Evolutionary conservation across 2,888 invertebrate species (phyloP), one percentile per base, ranked within the genome.

Genomic region (Acanthosoma haemorrhoidale): DNA sequence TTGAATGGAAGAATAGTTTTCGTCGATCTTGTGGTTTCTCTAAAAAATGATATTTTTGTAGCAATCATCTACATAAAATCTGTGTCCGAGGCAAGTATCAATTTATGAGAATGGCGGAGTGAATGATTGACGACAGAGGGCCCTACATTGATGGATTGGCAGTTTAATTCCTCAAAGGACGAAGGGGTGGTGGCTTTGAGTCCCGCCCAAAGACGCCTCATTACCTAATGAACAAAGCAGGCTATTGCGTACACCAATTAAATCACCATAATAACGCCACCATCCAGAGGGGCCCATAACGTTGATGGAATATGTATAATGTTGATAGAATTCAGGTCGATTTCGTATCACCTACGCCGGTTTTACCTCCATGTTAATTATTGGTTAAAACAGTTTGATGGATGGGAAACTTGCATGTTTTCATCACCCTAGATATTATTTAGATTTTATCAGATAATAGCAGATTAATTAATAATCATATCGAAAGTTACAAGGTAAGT

Each of bases 141-240:
- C 18, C 25, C 2, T 13, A 51, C 25, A 51, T 51, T 51, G 43
- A 51, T 51, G 43, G 43, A 51, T 51, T 51, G 25, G 43, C 21
- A 25, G 3, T 25, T 51, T 51, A 25, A 21, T 25, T 4, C 25
- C 43, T 51, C 43, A 51, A 51, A 51, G 43, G 43, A n/a, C n/a
- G n/a, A n/a, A n/a, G n/a, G n/a, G n/a, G 2, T 2, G 4, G 21
- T 4, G 13, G 43, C 25, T 51, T 51, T 25, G 43, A 51, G 43
- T 13, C 13, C 21, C 43, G 11, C 4, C 43, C 0, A 13, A 51
- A 18, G 43, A 51, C n/a, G 43, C 21, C 43, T 51, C 43, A 51
- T 51, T 51, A 51, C 43, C 43, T 51, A 51, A 51, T 51, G 43
- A 21, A 51, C 43, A 51, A 51, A 51, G 43, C 43, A 43, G 21